Base-by-base conservation (phyloP, 2,888 invertebrate species). In the Noctua comes region DNA sequence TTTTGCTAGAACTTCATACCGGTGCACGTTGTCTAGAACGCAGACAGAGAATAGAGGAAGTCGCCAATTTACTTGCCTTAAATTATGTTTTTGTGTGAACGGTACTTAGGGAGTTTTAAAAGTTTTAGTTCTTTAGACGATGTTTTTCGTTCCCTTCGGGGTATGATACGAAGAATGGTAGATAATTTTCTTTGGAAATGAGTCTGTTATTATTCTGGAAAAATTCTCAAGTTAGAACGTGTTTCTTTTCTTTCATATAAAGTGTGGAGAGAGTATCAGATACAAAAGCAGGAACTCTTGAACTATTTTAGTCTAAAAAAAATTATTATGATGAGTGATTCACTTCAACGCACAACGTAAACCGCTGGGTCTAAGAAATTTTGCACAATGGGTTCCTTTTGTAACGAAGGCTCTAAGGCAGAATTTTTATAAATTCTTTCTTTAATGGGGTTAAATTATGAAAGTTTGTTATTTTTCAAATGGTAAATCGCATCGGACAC, bases 1-100 rank as follows among this genome's bases (percentile, higher is more conserved):
- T 86, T 86, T 79, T 70, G 84, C 75, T 75, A 69, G 75, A 71
- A 57, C 64, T 68, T 62, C 83, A 90, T 86, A 89, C 57, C 75
- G 75, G 76, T 72, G 77, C 46, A 54, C 76, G 70, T 77, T 73
- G 88, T 69, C 79, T 77, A 74, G 72, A 24, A 62, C 54, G 18
- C 66, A 82, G 77, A 77, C 71, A 40, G 59, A 64, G 59, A 64
- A 78, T 64, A 36, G 65, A 72, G 66, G 64, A 86, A 76, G 69
- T 64, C 73, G 51, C 62, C 62, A 73, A 73, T 82, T 68, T 76
- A 71, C 75, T 54, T 59, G 46, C 68, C 59, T 5, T 65, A 82
- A 36, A 66, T 81, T 80, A 66, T 40, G 59, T 6, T 82, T 79
- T 80, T 84, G 62, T 80, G 36, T 70, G 8, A 27, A 68, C 46